A percentile compares a stretch with the other conserved stretches of the same genome.
Conservation (phyloP, 2,888 invertebrate species). For the Synanthedon andrenaeformis region DNA sequence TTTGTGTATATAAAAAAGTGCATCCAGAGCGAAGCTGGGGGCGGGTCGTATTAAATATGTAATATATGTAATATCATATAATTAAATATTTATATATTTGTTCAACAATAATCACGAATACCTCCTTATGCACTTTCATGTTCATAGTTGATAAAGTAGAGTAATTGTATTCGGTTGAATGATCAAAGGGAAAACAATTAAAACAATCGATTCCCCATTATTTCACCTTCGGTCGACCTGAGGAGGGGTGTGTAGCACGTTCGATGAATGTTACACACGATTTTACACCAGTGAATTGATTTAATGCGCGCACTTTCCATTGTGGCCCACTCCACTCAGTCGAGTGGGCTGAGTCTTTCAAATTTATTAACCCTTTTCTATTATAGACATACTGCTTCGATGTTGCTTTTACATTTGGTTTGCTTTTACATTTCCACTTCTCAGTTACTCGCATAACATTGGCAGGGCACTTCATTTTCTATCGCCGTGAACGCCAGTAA, state of each 20-base stretch:
- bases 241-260: slow-evolving; percentile 1
- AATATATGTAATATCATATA: too few relatives aligned
- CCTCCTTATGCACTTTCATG: background rate
- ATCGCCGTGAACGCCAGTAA: too few relatives aligned
- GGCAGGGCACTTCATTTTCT: too few relatives aligned
- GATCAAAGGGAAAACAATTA: slow-evolving; percentile 17
- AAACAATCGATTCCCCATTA: slow-evolving; percentile 12
- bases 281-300: slow-evolving; percentile 16
- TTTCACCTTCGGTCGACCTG: background rate
- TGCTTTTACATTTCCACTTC: too few relatives aligned
- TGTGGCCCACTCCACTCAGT: background rate
- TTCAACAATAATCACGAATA: background rate
- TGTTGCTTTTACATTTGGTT: too few relatives aligned
- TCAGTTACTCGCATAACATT: too few relatives aligned
- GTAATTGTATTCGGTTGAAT: too few relatives aligned
- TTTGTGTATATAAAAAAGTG: too few relatives aligned
- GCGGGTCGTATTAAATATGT: too few relatives aligned
- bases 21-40: too few relatives aligned
- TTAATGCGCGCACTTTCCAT: slow-evolving; percentile 13
- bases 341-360: background rate
- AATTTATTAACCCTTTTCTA: background rate
- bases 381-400: background rate
- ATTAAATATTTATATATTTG: too few relatives aligned
- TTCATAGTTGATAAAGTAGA: background rate
- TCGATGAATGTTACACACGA: slow-evolving; percentile 10